A percentile compares a stretch with the other conserved stretches of the same genome.
phyloP scores from a whole-genome alignment of 2,113 vertebrate species.

The Hepsetus odoe region DNA sequence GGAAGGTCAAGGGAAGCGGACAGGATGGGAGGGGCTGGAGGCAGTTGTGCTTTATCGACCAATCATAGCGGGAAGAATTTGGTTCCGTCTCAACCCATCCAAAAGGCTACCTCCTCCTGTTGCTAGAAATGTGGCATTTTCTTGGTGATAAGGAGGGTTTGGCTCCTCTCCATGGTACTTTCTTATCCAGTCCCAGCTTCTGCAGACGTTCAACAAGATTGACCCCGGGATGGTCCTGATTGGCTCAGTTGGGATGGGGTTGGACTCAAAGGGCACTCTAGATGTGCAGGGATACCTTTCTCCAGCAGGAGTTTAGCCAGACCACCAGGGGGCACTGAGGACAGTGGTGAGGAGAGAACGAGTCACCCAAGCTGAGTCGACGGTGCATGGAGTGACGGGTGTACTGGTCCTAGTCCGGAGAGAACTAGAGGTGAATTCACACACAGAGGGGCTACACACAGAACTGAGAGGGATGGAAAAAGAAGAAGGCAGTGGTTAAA shows the following conservation, averaged over 20 bases:
- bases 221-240: slow-evolving; percentile 68
- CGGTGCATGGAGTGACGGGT: slow-evolving; percentile 81
- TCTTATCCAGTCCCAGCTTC: slow-evolving; percentile 83
- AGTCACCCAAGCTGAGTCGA: slow-evolving; percentile 85
- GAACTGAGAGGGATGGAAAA: slow-evolving; percentile 63
- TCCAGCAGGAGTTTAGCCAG: slow-evolving; percentile 90
- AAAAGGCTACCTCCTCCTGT: slow-evolving; percentile 83
- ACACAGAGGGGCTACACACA: slow-evolving; percentile 65
- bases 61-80: slow-evolving; percentile 90
- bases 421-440: slow-evolving; percentile 75
- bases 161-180: slow-evolving; percentile 70
- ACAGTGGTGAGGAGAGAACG: slow-evolving; percentile 79
- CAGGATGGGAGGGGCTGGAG: slow-evolving; percentile 62
- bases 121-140: slow-evolving; percentile 82
- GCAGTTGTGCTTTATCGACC: slow-evolving; percentile 76
- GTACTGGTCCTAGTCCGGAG: slow-evolving; percentile 78
- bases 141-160: slow-evolving; percentile 69
- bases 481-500: too few relatives aligned
- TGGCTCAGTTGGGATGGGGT: slow-evolving; percentile 37
- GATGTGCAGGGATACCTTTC: slow-evolving; percentile 93
- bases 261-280: slow-evolving; percentile 77
- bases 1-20: slow-evolving; percentile 68
- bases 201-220: slow-evolving; percentile 88
- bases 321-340: slow-evolving; percentile 75
- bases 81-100: slow-evolving; percentile 89